phyloP scores from a whole-genome alignment of 2,113 vertebrate species.

The Coptodon bakossiorum region DNA sequence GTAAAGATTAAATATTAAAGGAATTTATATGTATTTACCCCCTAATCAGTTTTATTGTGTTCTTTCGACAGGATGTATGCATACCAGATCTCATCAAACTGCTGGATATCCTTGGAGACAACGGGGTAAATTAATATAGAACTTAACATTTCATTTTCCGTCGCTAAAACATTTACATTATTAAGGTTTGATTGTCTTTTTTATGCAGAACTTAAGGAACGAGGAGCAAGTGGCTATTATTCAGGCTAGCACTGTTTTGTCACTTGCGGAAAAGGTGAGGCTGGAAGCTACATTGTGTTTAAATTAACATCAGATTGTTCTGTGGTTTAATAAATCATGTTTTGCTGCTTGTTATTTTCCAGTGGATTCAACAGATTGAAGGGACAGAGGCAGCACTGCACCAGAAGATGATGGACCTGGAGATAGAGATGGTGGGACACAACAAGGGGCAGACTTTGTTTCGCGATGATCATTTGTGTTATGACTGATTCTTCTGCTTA shows the following conservation, averaged over 20 bases:
- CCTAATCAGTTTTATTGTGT: not conserved
- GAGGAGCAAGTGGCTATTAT: slow-evolving; percentile 99
- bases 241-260: slow-evolving; percentile 96
- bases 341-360: slow-evolving; percentile 40
- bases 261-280: slow-evolving; percentile 94
- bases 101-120: slow-evolving; percentile 95
- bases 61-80: slow-evolving; percentile 83
- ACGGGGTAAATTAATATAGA: slow-evolving; percentile 79
- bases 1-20: not conserved
- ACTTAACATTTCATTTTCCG: not conserved
- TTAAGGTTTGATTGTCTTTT: not conserved
- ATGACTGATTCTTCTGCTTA: accelerated
- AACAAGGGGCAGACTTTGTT: not conserved
- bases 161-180: not conserved
- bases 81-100: slow-evolving; percentile 98
- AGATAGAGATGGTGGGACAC: slow-evolving; percentile 91
- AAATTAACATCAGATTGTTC: not conserved
- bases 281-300: not conserved
- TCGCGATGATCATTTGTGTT: not conserved
- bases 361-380: slow-evolving; percentile 99
- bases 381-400: slow-evolving; percentile 95
- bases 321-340: not conserved
- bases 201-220: slow-evolving; percentile 89
- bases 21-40: not conserved
- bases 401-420: slow-evolving; percentile 98